Evolutionary conservation across 2,797 vertebrate genomes (phyloP), one percentile per base, ranked within the genome.

Genomic region (Cyclopterus lumpus): DNA sequence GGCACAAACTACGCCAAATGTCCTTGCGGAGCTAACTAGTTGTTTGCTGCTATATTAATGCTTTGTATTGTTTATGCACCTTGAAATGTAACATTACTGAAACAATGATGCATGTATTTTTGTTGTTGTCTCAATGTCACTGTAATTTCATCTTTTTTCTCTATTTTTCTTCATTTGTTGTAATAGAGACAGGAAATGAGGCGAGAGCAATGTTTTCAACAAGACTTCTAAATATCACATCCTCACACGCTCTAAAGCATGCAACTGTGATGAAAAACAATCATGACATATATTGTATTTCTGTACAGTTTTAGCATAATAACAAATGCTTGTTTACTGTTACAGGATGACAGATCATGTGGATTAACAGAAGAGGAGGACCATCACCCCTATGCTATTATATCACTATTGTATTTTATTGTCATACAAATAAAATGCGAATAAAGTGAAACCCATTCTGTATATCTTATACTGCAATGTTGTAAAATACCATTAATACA

Each of bases 281-380:
- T 3, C 22, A 28, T 14, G n/a, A 34, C 14, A 24, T 1, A 28
- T 16, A 5, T 10, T 26, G 28, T 44, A 24, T 36, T 26, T 59
- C 8, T 67, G 2, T 66, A 3, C 24, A 49, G 5, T 48, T 57
- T 66, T 5, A 40, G 9, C 8, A 0, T 20, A 28, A 18, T 51
- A n/a, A 51, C 18, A 15, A 32, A 16, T 67, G 9, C 64, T 20
- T 67, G 48, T 77, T 62, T 67, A 4, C 14, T 48, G 4, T 74
- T 69, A 72, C 68, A 79, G 87, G 79, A 1, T 77, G 77, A 22
- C 71, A 68, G 42, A 80, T 86, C 34, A 73, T 77, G 16, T 82
- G 75, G 22, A 73, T 71, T 54, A 84, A 66, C 32, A 82, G 67
- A 89, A 60, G 70, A 89, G 54, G 53, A 67, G 22, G 48, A 76